These are phyloP conservation scores for Cephus runcator DNA, from an alignment of 2,888 invertebrate genomes.

Conservation along the genomic window DNA sequence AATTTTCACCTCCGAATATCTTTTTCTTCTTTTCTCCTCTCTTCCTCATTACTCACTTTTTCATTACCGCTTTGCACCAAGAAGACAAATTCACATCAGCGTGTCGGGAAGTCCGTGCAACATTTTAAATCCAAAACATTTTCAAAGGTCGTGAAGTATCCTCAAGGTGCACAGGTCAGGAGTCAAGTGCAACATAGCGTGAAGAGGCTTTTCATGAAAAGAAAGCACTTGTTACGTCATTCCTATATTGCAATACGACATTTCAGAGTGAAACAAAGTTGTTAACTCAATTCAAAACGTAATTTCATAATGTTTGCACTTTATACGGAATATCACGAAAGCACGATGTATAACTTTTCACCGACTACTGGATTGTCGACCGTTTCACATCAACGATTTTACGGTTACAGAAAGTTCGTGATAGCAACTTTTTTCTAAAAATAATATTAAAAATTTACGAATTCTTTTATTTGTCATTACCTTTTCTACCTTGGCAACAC, in stretches of 20 bases:
- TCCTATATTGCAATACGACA: not conserved
- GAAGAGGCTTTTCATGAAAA: not conserved
- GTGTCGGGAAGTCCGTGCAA: not conserved
- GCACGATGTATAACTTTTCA: no score
- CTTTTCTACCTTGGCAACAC: not conserved
- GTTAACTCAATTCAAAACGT: not conserved
- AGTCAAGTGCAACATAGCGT: not conserved
- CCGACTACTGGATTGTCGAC: not conserved
- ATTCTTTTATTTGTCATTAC: not conserved
- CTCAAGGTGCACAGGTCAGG: not conserved
- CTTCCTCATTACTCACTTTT: not conserved
- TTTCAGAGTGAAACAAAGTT: not conserved
- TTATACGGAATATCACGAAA: not conserved
- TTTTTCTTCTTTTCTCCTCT: not conserved
- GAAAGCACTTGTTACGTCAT: not conserved
- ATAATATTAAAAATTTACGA: not conserved
- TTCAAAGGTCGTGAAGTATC: not conserved
- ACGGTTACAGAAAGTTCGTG: not conserved
- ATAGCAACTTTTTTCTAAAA: not conserved
- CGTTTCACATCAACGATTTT: not conserved
- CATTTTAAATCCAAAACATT: not conserved
- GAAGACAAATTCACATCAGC: not conserved
- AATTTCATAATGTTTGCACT: not conserved
- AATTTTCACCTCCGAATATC: not conserved
- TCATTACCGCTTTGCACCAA: not conserved